phyloP scores from a whole-genome alignment of 2,888 invertebrate genomes.

The Drosophila dives region DNA sequence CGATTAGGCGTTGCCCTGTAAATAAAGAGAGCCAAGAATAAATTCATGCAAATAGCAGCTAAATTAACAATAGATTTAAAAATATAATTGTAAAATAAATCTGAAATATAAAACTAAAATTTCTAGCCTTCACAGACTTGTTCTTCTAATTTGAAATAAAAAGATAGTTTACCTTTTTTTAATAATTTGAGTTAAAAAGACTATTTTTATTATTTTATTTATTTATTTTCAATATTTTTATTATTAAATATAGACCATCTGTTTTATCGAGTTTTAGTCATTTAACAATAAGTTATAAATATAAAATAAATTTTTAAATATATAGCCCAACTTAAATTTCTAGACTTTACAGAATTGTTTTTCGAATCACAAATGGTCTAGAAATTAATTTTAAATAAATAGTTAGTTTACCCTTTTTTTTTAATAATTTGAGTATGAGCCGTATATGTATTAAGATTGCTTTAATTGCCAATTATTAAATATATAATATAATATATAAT shows the following conservation, averaged over 20 bases:
- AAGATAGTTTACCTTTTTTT: too few species aligned
- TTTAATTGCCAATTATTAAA: too few species aligned
- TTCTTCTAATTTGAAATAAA: too few species aligned
- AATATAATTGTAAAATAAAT: too few species aligned
- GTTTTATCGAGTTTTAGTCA: too few species aligned
- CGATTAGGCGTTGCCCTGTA: neutral
- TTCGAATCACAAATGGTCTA: neutral
- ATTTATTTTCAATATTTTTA: too few species aligned
- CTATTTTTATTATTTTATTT: too few species aligned
- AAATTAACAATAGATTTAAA: neutral
- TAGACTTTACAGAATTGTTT: accelerated
- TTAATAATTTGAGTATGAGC: neutral
- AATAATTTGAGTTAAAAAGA: too few species aligned
- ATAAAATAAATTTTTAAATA: too few species aligned
- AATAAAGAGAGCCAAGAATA: neutral
- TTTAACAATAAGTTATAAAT: too few species aligned
- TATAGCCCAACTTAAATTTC: accelerated
- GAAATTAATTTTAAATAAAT: neutral
- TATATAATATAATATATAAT: too few species aligned
- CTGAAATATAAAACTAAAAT: accelerated
- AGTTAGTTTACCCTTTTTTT: neutral
- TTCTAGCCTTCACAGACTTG: neutral
- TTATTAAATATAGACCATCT: too few species aligned
- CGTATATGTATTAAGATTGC: neutral
- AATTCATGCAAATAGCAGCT: neutral